These are phyloP conservation scores for Aegithalos caudatus DNA, from an alignment of 2,113 vertebrate genomes.

Conservation along the genomic window DNA sequence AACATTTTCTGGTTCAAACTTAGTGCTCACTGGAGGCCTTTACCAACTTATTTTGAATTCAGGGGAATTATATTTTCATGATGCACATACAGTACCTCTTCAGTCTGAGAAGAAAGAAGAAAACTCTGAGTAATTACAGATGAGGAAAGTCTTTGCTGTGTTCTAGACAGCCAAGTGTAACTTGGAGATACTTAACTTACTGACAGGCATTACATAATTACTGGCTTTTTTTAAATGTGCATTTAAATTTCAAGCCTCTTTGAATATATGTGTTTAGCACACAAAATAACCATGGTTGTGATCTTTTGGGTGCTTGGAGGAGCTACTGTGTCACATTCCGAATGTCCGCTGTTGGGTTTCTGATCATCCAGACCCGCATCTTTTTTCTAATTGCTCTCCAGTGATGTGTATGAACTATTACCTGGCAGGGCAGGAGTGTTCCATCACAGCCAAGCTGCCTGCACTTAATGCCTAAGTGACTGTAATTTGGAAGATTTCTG, in stretches of 20 bases:
- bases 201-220: neutral
- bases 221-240: neutral
- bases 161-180: neutral
- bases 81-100: neutral
- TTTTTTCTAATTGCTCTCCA: neutral
- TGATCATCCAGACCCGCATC: fast-evolving
- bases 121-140: neutral
- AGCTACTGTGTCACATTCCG: fast-evolving
- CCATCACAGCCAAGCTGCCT: neutral
- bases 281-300: neutral
- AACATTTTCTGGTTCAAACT: neutral
- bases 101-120: neutral
- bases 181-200: neutral
- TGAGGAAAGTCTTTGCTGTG: neutral
- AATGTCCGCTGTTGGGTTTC: neutral
- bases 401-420: neutral
- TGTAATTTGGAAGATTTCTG: neutral
- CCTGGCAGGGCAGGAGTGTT: neutral
- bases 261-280: neutral
- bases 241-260: neutral
- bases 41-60: neutral
- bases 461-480: neutral
- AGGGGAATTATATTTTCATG: neutral
- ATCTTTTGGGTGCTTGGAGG: neutral
- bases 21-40: neutral